Base-by-base conservation (phyloP, 2,888 invertebrate genomes). In the Tinea trinotella region DNA sequence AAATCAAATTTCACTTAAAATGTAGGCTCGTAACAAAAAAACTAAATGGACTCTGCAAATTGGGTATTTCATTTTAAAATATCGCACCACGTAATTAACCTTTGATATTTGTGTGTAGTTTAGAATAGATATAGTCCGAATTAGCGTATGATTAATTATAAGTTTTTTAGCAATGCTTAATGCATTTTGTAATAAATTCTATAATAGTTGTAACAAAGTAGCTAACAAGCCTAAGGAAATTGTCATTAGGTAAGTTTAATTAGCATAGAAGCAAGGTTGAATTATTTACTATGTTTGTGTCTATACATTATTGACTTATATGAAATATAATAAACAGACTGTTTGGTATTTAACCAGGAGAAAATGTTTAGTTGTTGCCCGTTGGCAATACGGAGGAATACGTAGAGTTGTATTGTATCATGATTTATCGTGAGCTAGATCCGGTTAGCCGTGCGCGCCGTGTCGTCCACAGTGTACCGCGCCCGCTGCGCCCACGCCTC, bases 391-490 rank as follows among this genome's bases (percentile, higher is more conserved):
- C 17, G 18, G 48, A 20, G 48, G 48, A 48, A 12, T 48, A 48
- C 48, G 20, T 20, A 20, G 19, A 18, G 48, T 48, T 66, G 64
- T 58, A 64, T 48, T 66, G 64, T 58, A 64, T 65, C 70, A 72
- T 77, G 72, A 81, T 81, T 80, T 83, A 82, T 83, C 75, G 67
- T 65, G 62, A 61, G 62, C 67, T 70, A 80, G 82, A 84, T 84
- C 83, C 83, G 83, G 83, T 79, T 82, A 65, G 71, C 67, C 69
- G 12, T 24, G 24, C 65, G 56, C 58, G 58, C 59, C 48, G 58
- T 63, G 63, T 70, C 64, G 44, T 57, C 58, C 15, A 40, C 40
- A 40, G 35, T 40, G 40, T 15, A 53, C 58, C 60, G 62, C 64
- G 58, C 19, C 52, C 30, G 52, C 64, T 64, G 67, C 74, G 66